Evolutionary conservation across 2,888 invertebrate genomes (phyloP), one percentile per base, ranked within the genome.

Genomic region (Seira musarum): DNA sequence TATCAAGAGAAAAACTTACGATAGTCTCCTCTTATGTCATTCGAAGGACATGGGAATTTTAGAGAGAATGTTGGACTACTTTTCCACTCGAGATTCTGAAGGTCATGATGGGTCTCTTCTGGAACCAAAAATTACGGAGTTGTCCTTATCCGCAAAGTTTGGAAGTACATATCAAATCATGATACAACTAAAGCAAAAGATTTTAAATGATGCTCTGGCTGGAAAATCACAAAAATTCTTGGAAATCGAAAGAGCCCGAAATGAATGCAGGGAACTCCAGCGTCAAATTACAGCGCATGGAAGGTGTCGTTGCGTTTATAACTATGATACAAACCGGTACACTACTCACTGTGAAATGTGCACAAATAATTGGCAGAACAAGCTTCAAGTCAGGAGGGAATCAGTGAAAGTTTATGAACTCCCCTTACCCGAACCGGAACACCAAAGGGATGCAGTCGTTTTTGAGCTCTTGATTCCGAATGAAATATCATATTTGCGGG

Each of bases 391-490:
- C 2, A 30, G 2, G 53, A 25, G 22, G 22, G 79, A 17, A 2
- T 79, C 79, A 1, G 72, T 78, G 13, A 8, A 24, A n/a, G 40
- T 69, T 0, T 80, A 63, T 17, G 74, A 74, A n/a, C 68, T 69
- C 5, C 60, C 68, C 0, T 60, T 80, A 19, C 80, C 80, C 0
- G 40, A 30, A n/a, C 65, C 69, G 13, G 21, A 8, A 2, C 40
- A 70, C 17, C 53, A 35, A 2, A 77, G 77, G 53, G 24, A 53
- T 19, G 77, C 77, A 1, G 82, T 80, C 0, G 24, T 80, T 0
- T 82, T 82, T 69, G 82, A 82, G 19, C 35, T 82, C 15, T 3
- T 72, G 63, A 71, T 80, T 61, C 82, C 82, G 1, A 17, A 40
- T 2, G 82, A 82, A 70, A 77, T 82, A 3, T 21, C 65, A 19